A percentile compares a stretch with the other conserved stretches of the same genome.
These are phyloP conservation scores for Aculops lycopersici DNA, from an alignment of 1,140 invertebrate genomes.

Conservation along the genomic window DNA sequence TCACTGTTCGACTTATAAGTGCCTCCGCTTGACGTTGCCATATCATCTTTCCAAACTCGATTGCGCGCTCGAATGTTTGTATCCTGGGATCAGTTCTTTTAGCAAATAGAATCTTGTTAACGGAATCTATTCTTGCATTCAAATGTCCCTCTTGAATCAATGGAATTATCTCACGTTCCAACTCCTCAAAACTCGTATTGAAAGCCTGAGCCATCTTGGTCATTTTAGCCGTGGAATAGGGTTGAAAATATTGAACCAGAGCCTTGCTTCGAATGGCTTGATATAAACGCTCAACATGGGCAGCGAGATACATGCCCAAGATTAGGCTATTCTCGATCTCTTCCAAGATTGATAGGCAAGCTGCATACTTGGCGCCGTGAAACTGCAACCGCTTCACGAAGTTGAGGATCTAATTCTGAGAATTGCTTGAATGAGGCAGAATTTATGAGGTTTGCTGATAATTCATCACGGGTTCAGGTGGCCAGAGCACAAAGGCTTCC, in stretches of 20 bases:
- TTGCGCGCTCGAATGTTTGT: slow-evolving; percentile 67
- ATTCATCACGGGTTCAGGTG: slow-evolving; percentile 67
- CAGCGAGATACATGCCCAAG: slow-evolving; percentile 85
- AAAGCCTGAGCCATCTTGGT: slow-evolving; percentile 83
- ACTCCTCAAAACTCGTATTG: slow-evolving; percentile 52
- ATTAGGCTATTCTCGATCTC: slow-evolving; percentile 84
- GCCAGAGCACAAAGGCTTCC: slow-evolving; percentile 83
- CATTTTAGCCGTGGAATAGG: slow-evolving; percentile 88
- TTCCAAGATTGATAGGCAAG: slow-evolving; percentile 64
- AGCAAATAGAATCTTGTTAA: slow-evolving; percentile 81
- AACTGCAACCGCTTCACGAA: slow-evolving; percentile 93
- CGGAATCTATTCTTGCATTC: slow-evolving; percentile 84
- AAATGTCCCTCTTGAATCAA: slow-evolving; percentile 86
- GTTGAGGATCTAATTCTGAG: slow-evolving; percentile 76
- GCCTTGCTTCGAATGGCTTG: slow-evolving; percentile 80
- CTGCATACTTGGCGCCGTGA: slow-evolving; percentile 89
- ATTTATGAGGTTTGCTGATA: slow-evolving; percentile 79
- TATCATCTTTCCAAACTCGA: slow-evolving; percentile 62
- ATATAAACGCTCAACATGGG: slow-evolving; percentile 68
- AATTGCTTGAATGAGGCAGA: slow-evolving; percentile 88
- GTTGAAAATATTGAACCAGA: slow-evolving; percentile 49
- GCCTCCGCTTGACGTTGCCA: slow-evolving; percentile 51
- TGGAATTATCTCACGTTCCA: slow-evolving; percentile 93
- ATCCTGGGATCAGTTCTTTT: slow-evolving; percentile 84
- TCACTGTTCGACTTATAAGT: slow-evolving; percentile 61